Percentiles rank a stretch among this genome's conserved stretches.
Evolutionary conservation across 2,888 invertebrate species (phyloP).

Genomic region (Apotomis capreana): DNA sequence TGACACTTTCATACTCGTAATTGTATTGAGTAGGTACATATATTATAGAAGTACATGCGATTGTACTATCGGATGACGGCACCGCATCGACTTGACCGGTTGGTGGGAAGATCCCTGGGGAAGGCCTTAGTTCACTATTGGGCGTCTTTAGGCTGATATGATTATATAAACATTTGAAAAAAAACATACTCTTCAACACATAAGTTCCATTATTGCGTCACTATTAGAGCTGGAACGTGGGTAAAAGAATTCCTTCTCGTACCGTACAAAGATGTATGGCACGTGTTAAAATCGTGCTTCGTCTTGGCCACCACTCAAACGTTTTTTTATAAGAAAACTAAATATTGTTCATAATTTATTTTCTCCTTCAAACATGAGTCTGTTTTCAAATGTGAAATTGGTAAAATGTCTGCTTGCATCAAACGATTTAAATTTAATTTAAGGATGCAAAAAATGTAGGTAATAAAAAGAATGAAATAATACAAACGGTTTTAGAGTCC

Average conservation of each 20-base stretch:
- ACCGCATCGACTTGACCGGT: no score
- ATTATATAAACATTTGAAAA: no score
- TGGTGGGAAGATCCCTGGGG: no score
- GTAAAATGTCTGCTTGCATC: background rate
- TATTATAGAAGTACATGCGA: no score
- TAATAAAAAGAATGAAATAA: background rate
- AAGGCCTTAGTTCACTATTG: no score
- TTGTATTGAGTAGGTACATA: no score
- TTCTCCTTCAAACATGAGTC: slow-evolving; percentile 26
- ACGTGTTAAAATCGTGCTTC: slow-evolving; percentile 37
- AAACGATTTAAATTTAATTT: slow-evolving; percentile 5
- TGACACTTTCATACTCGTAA: no score
- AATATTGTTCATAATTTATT: slow-evolving; percentile 37
- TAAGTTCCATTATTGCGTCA: slow-evolving; percentile 1
- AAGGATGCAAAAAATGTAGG: background rate
- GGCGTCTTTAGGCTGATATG: no score
- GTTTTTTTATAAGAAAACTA: slow-evolving; percentile 35
- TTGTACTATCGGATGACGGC: no score
- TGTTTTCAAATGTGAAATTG: slow-evolving; percentile 11
- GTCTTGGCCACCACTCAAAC: slow-evolving; percentile 38
- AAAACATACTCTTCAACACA: no score
- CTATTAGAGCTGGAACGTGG: slow-evolving; percentile 11
- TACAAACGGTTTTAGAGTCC: background rate
- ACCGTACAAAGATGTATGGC: slow-evolving; percentile 28
- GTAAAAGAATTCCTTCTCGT: slow-evolving; percentile 27